Base-by-base conservation (phyloP, 2,797 vertebrate species). In the Sparidentex hasta region DNA sequence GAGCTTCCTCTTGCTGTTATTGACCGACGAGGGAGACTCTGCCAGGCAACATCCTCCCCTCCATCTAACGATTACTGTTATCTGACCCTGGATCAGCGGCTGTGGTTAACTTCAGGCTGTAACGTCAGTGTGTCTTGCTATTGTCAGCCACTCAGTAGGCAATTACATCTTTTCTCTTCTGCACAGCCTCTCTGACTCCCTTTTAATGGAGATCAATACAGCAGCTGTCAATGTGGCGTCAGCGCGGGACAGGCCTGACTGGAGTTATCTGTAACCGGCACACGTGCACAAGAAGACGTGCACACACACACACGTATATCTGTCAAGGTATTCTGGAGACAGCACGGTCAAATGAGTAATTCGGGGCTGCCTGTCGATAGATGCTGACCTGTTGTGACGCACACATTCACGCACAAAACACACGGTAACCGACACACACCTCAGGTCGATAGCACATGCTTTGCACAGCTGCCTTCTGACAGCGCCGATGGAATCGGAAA, bases 171-270 rank as follows among this genome's bases (percentile, higher is more conserved):
- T 90, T 92, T 92, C 90, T 93, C 86, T 85, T 86, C 86, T 82
- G 86, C 87, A 88, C 90, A 92, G 94, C 90, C 93, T 90, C 82
- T 78, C 88, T 90, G 93, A 93, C 93, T 93, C 93, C 86, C 77
- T 74, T 90, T 89, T 93, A 93, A 94, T 92, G 92, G 90, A 90
- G 92, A 95, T 95, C 94, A 94, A 95, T 95, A 94, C 55, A 88
- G 85, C 89, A 91, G 93, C 91, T 94, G 91, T 93, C 91, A 78
- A 91, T 85, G 89, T 92, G 90, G 90, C 89, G 90, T 93, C 93
- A 87, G 90, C 54, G 75, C 72, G 69, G 85, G 90, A 88, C 90
- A 87, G 85, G 85, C 87, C 88, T 91, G 87, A 90, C 90, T 56
- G 73, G 80, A 90, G 84, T 93, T 90, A 95, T 94, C 91, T 90